A percentile compares a stretch with the other conserved stretches of the same genome.
Conservation (phyloP, 2,888 invertebrate genomes). For the Phengaris alcon region DNA sequence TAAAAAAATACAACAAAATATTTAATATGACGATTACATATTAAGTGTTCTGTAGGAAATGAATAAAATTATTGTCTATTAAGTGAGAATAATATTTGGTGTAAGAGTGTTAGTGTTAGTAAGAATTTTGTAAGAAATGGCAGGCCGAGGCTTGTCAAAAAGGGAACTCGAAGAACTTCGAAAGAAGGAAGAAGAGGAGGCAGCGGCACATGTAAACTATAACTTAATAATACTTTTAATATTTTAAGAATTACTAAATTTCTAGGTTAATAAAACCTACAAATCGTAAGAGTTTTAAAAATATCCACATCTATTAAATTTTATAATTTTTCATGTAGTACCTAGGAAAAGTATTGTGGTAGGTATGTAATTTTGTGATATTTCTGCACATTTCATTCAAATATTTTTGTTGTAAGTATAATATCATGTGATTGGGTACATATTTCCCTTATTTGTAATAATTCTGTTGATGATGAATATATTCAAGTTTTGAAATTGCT, state of each 20-base stretch:
- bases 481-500: background rate
- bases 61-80: background rate
- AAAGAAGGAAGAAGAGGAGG: constrained; percentile 93
- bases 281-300: too few species aligned
- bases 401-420: too few species aligned
- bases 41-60: background rate
- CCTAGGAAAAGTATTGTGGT: too few species aligned
- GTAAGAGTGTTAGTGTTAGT: background rate
- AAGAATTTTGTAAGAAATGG: constrained; percentile 80
- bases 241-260: too few species aligned
- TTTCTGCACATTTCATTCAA: too few species aligned
- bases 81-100: background rate
- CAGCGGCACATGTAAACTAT: constrained; percentile 89
- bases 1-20: background rate
- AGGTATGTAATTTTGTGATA: too few species aligned
- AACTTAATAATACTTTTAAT: background rate
- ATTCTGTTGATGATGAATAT: too few species aligned
- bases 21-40: background rate
- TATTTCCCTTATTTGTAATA: background rate
- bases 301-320: too few species aligned
- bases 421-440: background rate
- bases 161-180: constrained; percentile 90
- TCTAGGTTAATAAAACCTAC: too few species aligned
- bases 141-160: constrained; percentile 85
- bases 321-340: too few species aligned